Conservation (phyloP, 2,797 vertebrate genomes). For the Molossus molossus region DNA sequence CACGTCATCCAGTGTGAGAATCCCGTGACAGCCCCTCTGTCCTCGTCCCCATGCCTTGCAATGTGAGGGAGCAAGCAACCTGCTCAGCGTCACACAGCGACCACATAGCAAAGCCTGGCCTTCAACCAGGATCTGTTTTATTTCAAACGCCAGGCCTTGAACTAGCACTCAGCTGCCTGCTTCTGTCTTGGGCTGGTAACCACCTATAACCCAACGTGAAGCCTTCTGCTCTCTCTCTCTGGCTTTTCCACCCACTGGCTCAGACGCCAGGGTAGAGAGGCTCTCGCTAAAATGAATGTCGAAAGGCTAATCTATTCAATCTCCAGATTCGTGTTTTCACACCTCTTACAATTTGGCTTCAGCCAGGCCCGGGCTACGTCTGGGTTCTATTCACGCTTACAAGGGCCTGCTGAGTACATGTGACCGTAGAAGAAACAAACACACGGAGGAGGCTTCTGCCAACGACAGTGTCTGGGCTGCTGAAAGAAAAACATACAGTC, state of each 20-base stretch:
- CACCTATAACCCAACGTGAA: neutral
- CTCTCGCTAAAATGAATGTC: neutral
- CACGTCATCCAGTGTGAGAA: neutral
- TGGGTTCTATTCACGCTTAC: slow-evolving; percentile 75
- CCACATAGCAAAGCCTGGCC: neutral
- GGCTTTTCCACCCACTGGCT: neutral
- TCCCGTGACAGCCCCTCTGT: too few species aligned
- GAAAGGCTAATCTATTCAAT: slow-evolving; percentile 40
- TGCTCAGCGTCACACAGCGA: neutral
- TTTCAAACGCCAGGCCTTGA: slow-evolving; percentile 9
- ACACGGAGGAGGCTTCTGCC: slow-evolving; percentile 81
- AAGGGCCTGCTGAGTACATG: slow-evolving; percentile 81
- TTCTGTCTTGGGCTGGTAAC: neutral
- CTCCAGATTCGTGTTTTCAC: slow-evolving; percentile 62
- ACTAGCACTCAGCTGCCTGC: neutral
- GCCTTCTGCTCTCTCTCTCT: neutral
- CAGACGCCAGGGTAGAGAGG: neutral
- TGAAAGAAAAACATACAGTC: slow-evolving; percentile 86
- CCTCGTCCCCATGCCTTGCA: neutral
- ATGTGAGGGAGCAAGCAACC: neutral
- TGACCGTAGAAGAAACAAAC: slow-evolving; percentile 87
- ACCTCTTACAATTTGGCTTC: slow-evolving; percentile 28
- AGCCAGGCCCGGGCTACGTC: neutral
- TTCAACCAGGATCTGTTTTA: slow-evolving; percentile 11
- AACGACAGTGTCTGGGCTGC: slow-evolving; percentile 78